These are phyloP conservation scores for Cygnus olor DNA, from an alignment of 2,797 vertebrate genomes.

Conservation along the genomic window DNA sequence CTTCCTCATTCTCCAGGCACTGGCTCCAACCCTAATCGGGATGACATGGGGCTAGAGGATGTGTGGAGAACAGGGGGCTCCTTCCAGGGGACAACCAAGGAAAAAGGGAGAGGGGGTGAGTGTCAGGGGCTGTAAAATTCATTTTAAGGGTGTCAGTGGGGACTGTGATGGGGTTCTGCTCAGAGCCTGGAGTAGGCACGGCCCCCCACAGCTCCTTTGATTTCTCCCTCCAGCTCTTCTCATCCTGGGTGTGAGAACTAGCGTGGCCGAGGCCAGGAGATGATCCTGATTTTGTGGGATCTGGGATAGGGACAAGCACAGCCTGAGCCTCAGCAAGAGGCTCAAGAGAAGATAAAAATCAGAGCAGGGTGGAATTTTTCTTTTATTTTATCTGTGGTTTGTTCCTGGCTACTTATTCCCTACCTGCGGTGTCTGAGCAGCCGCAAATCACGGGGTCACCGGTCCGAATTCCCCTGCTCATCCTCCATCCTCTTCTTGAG, in stretches of 20 bases:
- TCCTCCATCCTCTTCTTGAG: background rate
- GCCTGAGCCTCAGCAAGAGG: background rate
- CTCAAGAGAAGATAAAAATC: background rate
- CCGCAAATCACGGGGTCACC: too few species aligned
- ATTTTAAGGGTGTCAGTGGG: background rate
- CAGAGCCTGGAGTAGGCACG: background rate
- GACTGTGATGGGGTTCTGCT: background rate
- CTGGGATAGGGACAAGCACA: background rate
- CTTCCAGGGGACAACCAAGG: background rate
- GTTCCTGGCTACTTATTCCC: too few species aligned
- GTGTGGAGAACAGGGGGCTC: background rate
- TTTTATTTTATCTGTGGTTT: too few species aligned
- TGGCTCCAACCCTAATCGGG: background rate
- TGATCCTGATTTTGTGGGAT: background rate
- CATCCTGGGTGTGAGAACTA: background rate
- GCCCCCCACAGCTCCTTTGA: background rate
- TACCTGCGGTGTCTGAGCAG: too few species aligned
- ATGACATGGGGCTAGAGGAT: background rate
- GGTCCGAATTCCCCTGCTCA: background rate
- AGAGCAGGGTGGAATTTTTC: too few species aligned
- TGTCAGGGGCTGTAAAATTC: background rate
- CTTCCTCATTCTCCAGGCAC: background rate
- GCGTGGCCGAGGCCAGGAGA: background rate
- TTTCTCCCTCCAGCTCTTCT: background rate
- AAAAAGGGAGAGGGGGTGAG: background rate